Percentiles rank a stretch among this genome's conserved stretches.
These are phyloP conservation scores for Poecilobothrus nobilitatus DNA, from an alignment of 2,888 invertebrate genomes.

Conservation along the genomic window DNA sequence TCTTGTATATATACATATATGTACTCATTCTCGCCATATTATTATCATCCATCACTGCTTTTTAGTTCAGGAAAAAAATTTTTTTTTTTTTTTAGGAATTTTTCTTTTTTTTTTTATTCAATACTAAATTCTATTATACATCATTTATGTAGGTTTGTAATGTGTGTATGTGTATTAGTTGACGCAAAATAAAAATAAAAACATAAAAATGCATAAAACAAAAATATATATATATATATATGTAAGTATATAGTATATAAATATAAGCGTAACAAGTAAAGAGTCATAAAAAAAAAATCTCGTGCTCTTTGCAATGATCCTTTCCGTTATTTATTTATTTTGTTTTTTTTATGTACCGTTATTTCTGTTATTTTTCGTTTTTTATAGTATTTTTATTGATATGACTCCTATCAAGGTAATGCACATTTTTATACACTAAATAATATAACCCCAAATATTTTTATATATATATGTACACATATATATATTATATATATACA, in stretches of 20 bases:
- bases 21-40: background rate
- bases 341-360: too few species aligned
- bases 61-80: background rate
- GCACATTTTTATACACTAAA: background rate
- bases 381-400: conserved; percentile 1
- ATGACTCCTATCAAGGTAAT: conserved; percentile 2
- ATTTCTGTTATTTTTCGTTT: background rate
- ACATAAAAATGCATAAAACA: background rate
- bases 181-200: background rate
- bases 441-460: background rate
- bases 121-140: background rate
- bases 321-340: background rate
- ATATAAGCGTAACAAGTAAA: conserved; percentile 1
- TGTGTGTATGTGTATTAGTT: background rate
- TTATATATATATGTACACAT: too few species aligned
- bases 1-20: too few species aligned
- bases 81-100: background rate
- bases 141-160: background rate
- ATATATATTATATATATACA: too few species aligned
- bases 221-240: too few species aligned
- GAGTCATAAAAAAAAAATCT: background rate
- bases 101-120: background rate
- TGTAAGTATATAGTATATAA: background rate
- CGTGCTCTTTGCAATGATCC: background rate
- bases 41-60: background rate